Evolutionary conservation across 2,888 invertebrate genomes (phyloP), one percentile per base, ranked within the genome.

Genomic region (Opisthograptis luteolata): DNA sequence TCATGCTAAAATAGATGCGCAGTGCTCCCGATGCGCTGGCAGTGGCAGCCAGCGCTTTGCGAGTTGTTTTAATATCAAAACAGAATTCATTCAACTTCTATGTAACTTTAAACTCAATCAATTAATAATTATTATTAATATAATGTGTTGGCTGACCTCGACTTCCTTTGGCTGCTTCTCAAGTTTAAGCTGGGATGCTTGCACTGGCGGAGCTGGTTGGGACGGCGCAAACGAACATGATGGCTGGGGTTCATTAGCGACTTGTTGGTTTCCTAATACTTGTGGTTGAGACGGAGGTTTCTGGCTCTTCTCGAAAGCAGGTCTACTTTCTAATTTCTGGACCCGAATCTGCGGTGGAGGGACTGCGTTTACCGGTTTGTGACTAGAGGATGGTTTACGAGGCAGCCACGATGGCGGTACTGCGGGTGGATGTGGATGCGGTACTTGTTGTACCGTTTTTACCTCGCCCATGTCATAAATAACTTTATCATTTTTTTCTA

Each of bases 1-100:
- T 70, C 44, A 75, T 68, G 72, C 80, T 74, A 84, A 88, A 88
- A 89, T 88, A 88, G 87, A 86, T 76, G 73, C 81, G 76, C 81
- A 80, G 76, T 81, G 84, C 79, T 84, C 87, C 73, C 81, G 67
- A 65, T 64, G 73, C 70, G 73, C 77, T 79, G 77, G 76, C 79
- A 81, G 66, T 74, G 75, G 73, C 77, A 78, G 77, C 75, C 79
- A 81, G 66, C 75, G 75, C 40, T 76, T 73, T 79, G 78, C 77
- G 79, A 73, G 70, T 75, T 50, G 48, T 53, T 53, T 52, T 56
- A 42, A 41, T 37, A 53, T 31, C 43, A 44, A 47, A 41, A 48
- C 41, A 51, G 42, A 53, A 55, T 46, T 48, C 53, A 57, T 55
- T 62, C 50, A 55, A 55, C 47, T 58, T 45, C 30, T 41, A 35